Evolutionary conservation across 2,888 invertebrate species (phyloP), one percentile per base, ranked within the genome.

Genomic region (Sepiola atlantica): DNA sequence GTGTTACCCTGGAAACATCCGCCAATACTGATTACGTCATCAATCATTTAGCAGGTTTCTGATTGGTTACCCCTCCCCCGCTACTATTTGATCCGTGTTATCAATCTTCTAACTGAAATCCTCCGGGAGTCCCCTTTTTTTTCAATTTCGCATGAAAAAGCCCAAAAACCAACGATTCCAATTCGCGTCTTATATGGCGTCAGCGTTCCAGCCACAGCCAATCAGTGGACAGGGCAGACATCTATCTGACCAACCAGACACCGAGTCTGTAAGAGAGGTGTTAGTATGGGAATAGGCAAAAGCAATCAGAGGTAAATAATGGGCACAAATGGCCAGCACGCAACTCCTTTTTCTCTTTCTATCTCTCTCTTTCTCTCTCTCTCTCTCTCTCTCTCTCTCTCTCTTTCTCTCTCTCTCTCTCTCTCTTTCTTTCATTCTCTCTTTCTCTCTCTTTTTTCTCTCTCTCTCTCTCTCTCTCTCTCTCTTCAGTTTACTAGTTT

Each of bases 21-120:
- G 77, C 77, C 18, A 77, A 77, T n/a, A 77, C 77, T 77, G 77
- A 77, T 77, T n/a, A n/a, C 77, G 77, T 77, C n/a, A 77, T n/a
- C 77, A 77, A 77, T 77, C 77, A 77, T 77, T n/a, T 16, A 16
- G n/a, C 77, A 77, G 12, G 32, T 77, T 14, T 77, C 77, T 32
- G 77, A 77, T 77, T 77, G 77, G 77, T 77, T 77, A 14, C 32
- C 32, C 32, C 8, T 45, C 45, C 45, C 45, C 45, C 45, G 45
- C 8, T 8, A 16, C 16, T 14, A 77, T 77, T 77, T 77, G 77
- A 77, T 77, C 77, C 77, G 32, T 77, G 12, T 77, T n/a, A 77
- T 77, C 77, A 77, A 77, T 77, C 77, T 32, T 77, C 77, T 14
- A 77, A 77, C 16, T 77, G 32, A 77, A 77, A 18, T 77, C 77